Conservation (phyloP, 1,140 invertebrate species). For the Drosophila pectinifera region DNA sequence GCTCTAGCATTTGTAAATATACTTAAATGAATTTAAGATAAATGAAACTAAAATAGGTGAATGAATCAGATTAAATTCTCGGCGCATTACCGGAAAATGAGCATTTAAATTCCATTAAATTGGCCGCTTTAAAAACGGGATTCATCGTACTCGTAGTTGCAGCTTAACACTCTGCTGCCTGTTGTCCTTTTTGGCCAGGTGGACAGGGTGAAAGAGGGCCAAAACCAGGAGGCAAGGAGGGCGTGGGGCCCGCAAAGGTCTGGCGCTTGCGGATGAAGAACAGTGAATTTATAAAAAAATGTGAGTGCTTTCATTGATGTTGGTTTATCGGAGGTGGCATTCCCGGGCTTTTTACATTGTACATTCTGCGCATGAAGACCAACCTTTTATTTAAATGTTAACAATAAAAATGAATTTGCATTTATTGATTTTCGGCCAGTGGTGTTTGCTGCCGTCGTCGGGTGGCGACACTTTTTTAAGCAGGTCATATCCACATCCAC, state of each 20-base stretch:
- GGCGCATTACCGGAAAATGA: background rate
- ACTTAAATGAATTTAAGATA: no score
- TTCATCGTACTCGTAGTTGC: slow-evolving; percentile 14
- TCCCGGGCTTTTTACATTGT: slow-evolving; percentile 49
- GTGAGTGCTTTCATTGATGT: slow-evolving; percentile 60
- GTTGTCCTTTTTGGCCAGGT: slow-evolving; percentile 27
- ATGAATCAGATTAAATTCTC: background rate
- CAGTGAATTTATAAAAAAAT: slow-evolving; percentile 32
- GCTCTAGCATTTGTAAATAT: no score
- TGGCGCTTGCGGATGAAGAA: slow-evolving; percentile 41
- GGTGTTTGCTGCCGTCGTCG: slow-evolving; percentile 2
- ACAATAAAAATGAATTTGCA: slow-evolving; percentile 65
- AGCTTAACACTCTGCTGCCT: slow-evolving; percentile 37
- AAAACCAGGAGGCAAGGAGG: background rate
- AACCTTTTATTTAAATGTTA: slow-evolving; percentile 64
- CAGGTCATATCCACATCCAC: slow-evolving; percentile 26
- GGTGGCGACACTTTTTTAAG: slow-evolving; percentile 36
- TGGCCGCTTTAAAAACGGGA: slow-evolving; percentile 15
- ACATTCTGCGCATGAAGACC: slow-evolving; percentile 50
- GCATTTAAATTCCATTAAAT: slow-evolving; percentile 20
- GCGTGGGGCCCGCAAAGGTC: slow-evolving; percentile 31
- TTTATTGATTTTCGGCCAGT: slow-evolving; percentile 49
- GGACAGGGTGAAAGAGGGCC: slow-evolving; percentile 11
- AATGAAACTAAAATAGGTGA: no score
- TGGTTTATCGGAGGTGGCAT: slow-evolving; percentile 60